phyloP scores from a whole-genome alignment of 2,888 invertebrate genomes.

The Hydropsyche betteni region DNA sequence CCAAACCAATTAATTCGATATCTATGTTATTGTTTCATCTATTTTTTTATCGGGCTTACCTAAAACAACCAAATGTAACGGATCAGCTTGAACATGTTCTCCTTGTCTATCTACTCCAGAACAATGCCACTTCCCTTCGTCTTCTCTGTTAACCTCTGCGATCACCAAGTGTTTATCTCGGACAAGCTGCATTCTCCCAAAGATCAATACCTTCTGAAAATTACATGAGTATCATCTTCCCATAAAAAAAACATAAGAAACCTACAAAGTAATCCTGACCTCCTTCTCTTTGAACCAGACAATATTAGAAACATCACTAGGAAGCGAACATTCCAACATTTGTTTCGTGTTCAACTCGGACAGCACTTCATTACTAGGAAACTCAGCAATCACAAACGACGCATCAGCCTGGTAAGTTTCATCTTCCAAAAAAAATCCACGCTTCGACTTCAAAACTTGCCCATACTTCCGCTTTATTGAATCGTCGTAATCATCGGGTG shows the following conservation, averaged over 20 bases:
- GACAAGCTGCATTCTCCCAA: conserved; percentile 33
- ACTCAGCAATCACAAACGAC: background rate
- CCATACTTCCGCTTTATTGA: conserved; percentile 37
- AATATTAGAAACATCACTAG: conserved; percentile 26
- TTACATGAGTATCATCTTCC: background rate
- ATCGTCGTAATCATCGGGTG: conserved; percentile 18
- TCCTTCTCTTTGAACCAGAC: conserved; percentile 45
- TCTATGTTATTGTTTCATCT: background rate
- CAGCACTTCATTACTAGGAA: conserved; percentile 12
- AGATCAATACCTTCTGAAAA: conserved; percentile 7
- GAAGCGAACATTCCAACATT: conserved; percentile 42
- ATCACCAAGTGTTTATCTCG: conserved; percentile 52
- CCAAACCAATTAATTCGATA: too few relatives aligned
- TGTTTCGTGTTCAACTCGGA: conserved; percentile 39
- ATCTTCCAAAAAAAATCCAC: background rate
- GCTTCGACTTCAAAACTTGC: conserved; percentile 14
- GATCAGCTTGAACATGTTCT: conserved; percentile 40
- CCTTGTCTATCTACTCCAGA: conserved; percentile 35
- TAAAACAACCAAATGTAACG: conserved; percentile 17
- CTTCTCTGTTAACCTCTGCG: conserved; percentile 53
- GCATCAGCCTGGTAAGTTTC: conserved; percentile 3
- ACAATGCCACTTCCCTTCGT: conserved; percentile 48
- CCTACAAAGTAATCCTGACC: conserved; percentile 28
- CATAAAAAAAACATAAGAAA: background rate
- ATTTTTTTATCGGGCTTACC: background rate